Percentiles rank a stretch among this genome's conserved stretches.
phyloP scores from a whole-genome alignment of 2,888 invertebrate species.

The Drosophila histrio region DNA sequence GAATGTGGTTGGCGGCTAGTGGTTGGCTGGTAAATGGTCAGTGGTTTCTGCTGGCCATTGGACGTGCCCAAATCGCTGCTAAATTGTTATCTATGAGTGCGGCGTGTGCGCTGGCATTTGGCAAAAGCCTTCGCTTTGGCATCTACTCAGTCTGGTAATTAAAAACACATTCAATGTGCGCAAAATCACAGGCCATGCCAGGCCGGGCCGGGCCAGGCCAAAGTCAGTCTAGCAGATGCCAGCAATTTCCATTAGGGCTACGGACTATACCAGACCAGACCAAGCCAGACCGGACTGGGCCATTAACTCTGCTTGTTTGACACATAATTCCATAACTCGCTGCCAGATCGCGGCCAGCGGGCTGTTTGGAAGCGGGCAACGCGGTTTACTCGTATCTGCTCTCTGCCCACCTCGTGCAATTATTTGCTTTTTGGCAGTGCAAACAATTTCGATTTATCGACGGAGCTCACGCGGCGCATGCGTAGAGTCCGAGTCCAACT shows the following conservation, averaged over 20 bases:
- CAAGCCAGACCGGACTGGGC: slow-evolving; percentile 45
- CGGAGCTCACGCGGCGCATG: slow-evolving; percentile 73
- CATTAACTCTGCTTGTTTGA: slow-evolving; percentile 77
- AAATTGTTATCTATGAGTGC: slow-evolving; percentile 80
- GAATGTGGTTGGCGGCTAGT: slow-evolving; percentile 9
- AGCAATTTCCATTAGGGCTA: slow-evolving; percentile 70
- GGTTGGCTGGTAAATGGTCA: slow-evolving; percentile 37
- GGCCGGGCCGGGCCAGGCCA: slow-evolving; percentile 11
- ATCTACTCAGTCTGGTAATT: slow-evolving; percentile 72
- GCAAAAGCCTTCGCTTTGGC: slow-evolving; percentile 55
- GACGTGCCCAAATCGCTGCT: slow-evolving; percentile 78
- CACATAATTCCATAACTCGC: slow-evolving; percentile 76
- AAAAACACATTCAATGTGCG: slow-evolving; percentile 80
- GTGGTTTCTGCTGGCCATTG: slow-evolving; percentile 46
- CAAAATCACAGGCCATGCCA: slow-evolving; percentile 74
- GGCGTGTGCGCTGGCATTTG: slow-evolving; percentile 75
- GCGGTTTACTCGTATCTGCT: slow-evolving; percentile 26
- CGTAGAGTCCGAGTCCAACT: slow-evolving; percentile 24
- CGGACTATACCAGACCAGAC: slow-evolving; percentile 10
- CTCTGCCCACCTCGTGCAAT: slow-evolving; percentile 71
- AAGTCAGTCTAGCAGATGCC: slow-evolving; percentile 32
- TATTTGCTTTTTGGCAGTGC: slow-evolving; percentile 79
- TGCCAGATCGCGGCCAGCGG: slow-evolving; percentile 52
- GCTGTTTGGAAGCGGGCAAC: slow-evolving; percentile 1
- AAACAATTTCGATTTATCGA: slow-evolving; percentile 77